Evolutionary conservation across 2,888 invertebrate genomes (phyloP), one percentile per base, ranked within the genome.

Genomic region (Drosophila affinis): DNA sequence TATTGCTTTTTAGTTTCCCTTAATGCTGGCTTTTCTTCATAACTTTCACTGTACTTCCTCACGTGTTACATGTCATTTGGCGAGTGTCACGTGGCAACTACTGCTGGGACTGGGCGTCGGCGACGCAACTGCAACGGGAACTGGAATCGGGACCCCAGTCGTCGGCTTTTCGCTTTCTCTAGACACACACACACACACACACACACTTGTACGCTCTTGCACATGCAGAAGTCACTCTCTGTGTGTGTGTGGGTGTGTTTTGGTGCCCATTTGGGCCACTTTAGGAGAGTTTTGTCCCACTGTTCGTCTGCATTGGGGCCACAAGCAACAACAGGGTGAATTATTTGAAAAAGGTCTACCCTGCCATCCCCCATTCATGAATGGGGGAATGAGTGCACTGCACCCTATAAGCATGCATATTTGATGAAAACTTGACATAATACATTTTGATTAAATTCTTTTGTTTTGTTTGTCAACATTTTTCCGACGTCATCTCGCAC

Each of bases 61-160:
- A 72, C 71, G 69, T 69, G 64, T 72, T 72, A 76, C 76, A 62
- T 54, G 62, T 69, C 71, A 74, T 80, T 69, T 61, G 65, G 57
- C 62, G 51, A 76, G 52, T 69, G 70, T 62, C 69, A 67, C 64
- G 65, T 77, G 68, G 73, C 81, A 72, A 73, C 80, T 7, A 39
- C 75, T 78, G 72, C 56, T 77, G 75, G 78, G 80, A 70, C 72
- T 72, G 80, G 83, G 70, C 81, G 49, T 68, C 71, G 71, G 63
- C 71, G 63, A 57, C 53, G 54, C 65, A 67, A 56, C 56, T 67
- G 56, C 56, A 39, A n/a, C 21, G n/a, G 24, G 10, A 54, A 63
- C 58, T 72, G 69, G 69, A 69, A 59, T 57, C 67, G 67, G 56
- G 47, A 34, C 51, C 49, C 49, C 67, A 67, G 57, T 63, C 61